Percentiles rank a stretch among this genome's conserved stretches.
Evolutionary conservation across 2,113 vertebrate species (phyloP).

Genomic region (Talpa occidentalis): DNA sequence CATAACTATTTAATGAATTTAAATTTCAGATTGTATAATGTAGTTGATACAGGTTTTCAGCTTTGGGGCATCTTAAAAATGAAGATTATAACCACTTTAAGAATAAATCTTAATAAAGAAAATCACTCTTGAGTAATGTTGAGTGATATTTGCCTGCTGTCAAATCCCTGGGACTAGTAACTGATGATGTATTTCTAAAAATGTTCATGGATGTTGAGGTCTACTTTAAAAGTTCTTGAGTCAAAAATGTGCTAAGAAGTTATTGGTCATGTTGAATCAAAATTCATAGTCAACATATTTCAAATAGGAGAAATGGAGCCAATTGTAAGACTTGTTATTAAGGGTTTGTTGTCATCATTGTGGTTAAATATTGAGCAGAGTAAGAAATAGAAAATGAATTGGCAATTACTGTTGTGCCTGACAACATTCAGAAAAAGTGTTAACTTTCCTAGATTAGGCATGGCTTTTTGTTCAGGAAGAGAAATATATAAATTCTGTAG

Average conservation of each 20-base stretch:
- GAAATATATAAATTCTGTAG: not conserved
- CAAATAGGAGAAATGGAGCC: not conserved
- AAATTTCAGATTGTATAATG: conserved; percentile 68
- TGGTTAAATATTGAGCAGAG: not conserved
- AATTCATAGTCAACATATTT: not conserved
- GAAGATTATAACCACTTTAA: conserved; percentile 68
- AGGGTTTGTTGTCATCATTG: not conserved
- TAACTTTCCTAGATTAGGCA: not conserved
- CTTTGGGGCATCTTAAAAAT: conserved; percentile 61
- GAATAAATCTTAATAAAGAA: conserved; percentile 71
- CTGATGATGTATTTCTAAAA: not conserved
- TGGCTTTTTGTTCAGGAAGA: not conserved
- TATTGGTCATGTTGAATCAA: not conserved
- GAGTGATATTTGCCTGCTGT: conserved; percentile 5
- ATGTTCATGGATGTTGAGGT: not conserved
- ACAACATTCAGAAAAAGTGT: not conserved
- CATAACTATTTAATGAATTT: conserved; percentile 76
- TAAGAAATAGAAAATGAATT: not conserved
- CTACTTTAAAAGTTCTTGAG: not conserved
- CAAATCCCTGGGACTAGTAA: not conserved
- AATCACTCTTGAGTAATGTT: conserved; percentile 50
- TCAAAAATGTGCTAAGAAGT: not conserved
- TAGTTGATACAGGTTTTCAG: conserved; percentile 31
- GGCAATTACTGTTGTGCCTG: not conserved
- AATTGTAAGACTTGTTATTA: not conserved